Conservation (phyloP, 1,140 invertebrate genomes). For the Coenobita brevimanus region DNA sequence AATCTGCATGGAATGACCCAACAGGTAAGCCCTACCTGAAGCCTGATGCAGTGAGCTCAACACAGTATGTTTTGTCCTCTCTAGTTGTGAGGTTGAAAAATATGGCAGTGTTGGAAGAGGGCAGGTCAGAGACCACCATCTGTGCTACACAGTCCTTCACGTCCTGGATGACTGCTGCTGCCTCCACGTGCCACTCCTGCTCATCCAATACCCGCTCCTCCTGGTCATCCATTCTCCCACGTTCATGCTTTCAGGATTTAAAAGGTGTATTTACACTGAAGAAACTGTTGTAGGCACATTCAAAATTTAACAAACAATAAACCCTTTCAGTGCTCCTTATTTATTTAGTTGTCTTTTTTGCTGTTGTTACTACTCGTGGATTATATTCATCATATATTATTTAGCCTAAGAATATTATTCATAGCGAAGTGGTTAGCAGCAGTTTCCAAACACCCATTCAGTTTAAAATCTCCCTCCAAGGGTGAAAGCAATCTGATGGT, state of each 20-base stretch:
- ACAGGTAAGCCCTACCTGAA: constrained; percentile 34
- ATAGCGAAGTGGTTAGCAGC: no score
- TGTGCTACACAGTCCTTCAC: constrained; percentile 50
- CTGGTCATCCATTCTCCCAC: constrained; percentile 45
- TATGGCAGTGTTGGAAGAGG: constrained; percentile 42
- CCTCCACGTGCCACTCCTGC: constrained; percentile 54
- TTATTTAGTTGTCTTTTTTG: no score
- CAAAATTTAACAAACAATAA: no score
- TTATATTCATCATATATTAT: no score
- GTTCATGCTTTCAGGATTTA: constrained; percentile 16
- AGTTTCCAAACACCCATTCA: no score
- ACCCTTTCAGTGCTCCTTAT: no score
- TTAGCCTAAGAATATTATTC: no score
- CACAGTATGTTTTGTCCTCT: constrained; percentile 40
- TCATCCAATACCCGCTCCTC: constrained; percentile 53
- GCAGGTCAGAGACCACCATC: constrained; percentile 41
- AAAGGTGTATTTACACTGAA: neutral
- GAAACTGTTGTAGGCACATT: no score
- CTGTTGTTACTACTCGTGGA: no score
- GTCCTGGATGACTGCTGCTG: constrained; percentile 58
- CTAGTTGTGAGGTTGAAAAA: constrained; percentile 56
- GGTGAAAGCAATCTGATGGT: no score
- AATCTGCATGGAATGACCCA: no score
- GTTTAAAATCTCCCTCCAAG: no score
- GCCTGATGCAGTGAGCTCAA: constrained; percentile 56